phyloP scores from a whole-genome alignment of 1,140 invertebrate genomes.

The Listronotus bonariensis region DNA sequence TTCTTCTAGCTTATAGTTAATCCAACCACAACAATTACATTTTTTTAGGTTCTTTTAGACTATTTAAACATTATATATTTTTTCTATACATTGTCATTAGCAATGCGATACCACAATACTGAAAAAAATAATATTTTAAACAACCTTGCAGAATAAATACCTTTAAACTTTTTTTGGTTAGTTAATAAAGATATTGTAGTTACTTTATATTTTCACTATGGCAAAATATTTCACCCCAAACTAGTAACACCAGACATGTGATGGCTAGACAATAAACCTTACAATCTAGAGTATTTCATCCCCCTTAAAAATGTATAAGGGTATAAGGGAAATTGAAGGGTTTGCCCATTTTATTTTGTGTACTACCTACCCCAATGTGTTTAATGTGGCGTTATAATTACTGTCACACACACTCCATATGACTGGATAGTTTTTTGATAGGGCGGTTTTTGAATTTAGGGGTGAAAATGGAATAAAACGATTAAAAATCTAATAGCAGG shows the following conservation, averaged over 20 bases:
- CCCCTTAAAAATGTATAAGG: constrained; percentile 5
- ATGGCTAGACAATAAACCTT: not conserved
- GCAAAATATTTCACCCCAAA: not conserved
- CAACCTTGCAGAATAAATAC: too few species aligned
- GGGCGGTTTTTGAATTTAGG: not conserved
- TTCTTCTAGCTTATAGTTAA: too few species aligned
- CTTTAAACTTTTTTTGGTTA: too few species aligned
- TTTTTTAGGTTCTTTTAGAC: too few species aligned
- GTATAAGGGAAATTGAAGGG: not conserved
- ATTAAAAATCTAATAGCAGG: too few species aligned
- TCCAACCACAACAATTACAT: too few species aligned
- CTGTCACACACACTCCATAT: constrained; percentile 8
- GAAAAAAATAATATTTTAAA: too few species aligned
- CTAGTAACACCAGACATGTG: constrained; percentile 4
- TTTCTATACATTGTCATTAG: too few species aligned
- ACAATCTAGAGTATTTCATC: constrained; percentile 2
- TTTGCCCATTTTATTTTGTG: constrained; percentile 6
- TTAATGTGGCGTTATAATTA: constrained; percentile 7
- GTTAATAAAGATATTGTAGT: too few species aligned
- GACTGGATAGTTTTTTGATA: constrained; percentile 2
- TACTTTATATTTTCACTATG: not conserved
- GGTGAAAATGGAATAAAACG: constrained; percentile 3
- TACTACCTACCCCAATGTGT: constrained; percentile 5
- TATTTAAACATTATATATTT: too few species aligned
- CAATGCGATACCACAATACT: too few species aligned